Evolutionary conservation across 2,888 invertebrate species (phyloP).

Genomic region (Caenorhabditis auriculariae): DNA sequence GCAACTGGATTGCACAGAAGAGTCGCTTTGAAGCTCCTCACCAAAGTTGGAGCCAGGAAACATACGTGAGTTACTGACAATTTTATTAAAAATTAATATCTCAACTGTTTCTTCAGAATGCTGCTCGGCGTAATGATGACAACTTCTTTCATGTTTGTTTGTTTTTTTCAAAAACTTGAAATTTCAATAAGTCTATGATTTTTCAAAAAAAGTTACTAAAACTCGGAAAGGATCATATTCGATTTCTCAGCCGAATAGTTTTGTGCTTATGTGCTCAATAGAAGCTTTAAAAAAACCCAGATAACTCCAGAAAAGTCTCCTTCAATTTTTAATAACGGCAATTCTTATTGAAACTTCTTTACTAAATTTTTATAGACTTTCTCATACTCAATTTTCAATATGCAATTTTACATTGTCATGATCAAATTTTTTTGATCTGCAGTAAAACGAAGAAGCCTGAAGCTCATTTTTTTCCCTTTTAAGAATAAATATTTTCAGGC

Average conservation of each 20-base stretch:
- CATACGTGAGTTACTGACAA: constrained; percentile 9
- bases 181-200: not conserved
- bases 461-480: not conserved
- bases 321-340: constrained; percentile 17
- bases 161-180: not conserved
- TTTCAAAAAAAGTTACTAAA: not conserved
- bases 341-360: not conserved
- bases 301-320: constrained; percentile 34
- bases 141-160: constrained; percentile 34
- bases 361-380: no score
- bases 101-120: constrained; percentile 25
- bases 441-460: no score
- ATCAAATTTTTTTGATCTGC: no score
- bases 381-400: no score
- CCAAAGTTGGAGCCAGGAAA: constrained; percentile 30
- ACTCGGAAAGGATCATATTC: not conserved
- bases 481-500: no score
- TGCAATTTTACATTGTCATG: no score
- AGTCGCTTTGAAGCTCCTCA: constrained; percentile 36
- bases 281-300: no score
- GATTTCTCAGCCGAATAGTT: no score
- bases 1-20: constrained; percentile 36
- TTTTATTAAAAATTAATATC: not conserved
- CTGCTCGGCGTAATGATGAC: constrained; percentile 39
- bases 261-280: no score